Percentiles rank a stretch among this genome's conserved stretches.
phyloP scores from a whole-genome alignment of 1,140 invertebrate species.

The Anoplolepis gracilipes region DNA sequence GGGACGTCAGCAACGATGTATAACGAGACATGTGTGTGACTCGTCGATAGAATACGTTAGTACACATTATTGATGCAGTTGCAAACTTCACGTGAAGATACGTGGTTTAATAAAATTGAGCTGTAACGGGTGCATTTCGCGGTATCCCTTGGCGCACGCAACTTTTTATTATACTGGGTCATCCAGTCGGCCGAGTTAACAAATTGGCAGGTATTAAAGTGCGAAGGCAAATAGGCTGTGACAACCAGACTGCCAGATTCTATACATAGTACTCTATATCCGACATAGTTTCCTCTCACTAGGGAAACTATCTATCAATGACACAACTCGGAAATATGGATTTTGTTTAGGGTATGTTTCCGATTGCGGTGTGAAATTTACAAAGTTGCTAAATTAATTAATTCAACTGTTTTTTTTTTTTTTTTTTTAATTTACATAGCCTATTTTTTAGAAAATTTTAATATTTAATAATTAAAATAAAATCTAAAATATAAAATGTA shows the following conservation, averaged over 20 bases:
- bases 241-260: slow-evolving; percentile 3
- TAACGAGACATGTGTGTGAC: slow-evolving; percentile 7
- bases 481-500: not conserved
- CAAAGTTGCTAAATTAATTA: not conserved
- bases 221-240: not conserved
- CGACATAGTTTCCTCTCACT: slow-evolving; percentile 12
- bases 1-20: slow-evolving; percentile 16
- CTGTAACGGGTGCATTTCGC: not conserved
- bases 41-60: slow-evolving; percentile 6
- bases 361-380: not conserved
- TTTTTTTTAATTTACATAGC: not conserved
- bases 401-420: not conserved
- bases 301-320: not conserved
- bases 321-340: not conserved
- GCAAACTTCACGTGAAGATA: not conserved
- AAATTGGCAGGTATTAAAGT: slow-evolving; percentile 35
- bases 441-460: not conserved
- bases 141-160: not conserved
- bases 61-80: slow-evolving; percentile 37
- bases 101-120: slow-evolving; percentile 36
- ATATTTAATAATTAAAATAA: not conserved
- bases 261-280: not conserved
- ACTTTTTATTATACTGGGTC: slow-evolving; percentile 48
- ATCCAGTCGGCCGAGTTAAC: slow-evolving; percentile 2
- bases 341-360: not conserved